Evolutionary conservation across 2,113 vertebrate species (phyloP), one percentile per base, ranked within the genome.

Genomic region (Gallinago media): DNA sequence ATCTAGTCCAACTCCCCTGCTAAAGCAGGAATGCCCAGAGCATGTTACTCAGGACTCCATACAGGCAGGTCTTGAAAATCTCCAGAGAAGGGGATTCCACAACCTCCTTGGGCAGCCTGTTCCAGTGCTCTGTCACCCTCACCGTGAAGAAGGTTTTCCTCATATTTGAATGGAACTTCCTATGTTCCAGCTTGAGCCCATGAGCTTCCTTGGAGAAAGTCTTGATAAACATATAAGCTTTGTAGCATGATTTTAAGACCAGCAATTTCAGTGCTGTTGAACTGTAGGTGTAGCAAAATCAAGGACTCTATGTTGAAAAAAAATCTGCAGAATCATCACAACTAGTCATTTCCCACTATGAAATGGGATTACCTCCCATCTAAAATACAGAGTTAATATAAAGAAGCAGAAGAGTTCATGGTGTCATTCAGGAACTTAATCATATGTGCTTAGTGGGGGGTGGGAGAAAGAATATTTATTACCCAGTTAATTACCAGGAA

Each of bases 371-470:
- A 17, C 4, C 5, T 63, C 25, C 5, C 34, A 32, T 38, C 27
- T 84, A 26, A 92, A 79, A 65, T 78, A 36, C 5, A 14, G 12
- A 66, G 8, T 29, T 55, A 36, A 47, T 55, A 40, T 8, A 73
- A 62, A 19, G 55, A 91, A 83, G 34, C 8, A 62, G n/a, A 79
- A 92, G 19, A 73, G n/a, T 65, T 80, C 3, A 5, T 62, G 7
- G 15, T 54, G 4, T 38, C 19, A 66, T 62, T 8, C 50, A 71
- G 38, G 6, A 94, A 32, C 38, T 67, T 63, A 50, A 68, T 78
- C 14, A 26, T 70, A 29, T 22, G 7, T 68, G 5, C 21, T 70
- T 70, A 78, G 14, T 36, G 0, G 0, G 7, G 14, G 2, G 14
- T 31, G 6, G 31, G 32, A 52, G 27, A 78, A 58, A 47, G 10